Evolutionary conservation across 2,113 vertebrate species (phyloP), one percentile per base, ranked within the genome.

Genomic region (Cyrtonyx montezumae): DNA sequence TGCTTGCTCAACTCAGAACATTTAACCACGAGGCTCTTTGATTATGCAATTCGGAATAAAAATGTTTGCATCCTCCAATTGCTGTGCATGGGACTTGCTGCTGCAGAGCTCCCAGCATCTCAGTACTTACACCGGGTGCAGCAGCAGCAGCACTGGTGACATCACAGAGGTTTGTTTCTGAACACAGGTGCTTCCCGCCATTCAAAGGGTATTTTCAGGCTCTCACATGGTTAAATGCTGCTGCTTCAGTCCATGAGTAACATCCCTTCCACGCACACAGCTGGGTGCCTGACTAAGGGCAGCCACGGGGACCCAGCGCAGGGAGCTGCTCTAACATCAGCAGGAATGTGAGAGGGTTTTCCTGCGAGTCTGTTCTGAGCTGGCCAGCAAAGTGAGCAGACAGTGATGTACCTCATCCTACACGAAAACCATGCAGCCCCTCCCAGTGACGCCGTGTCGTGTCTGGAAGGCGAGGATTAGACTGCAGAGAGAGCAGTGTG

Each of bases 151-250:
- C 0, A 30, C 3, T 43, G 15, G 2, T 42, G 19, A 40, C 75
- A 62, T 53, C 93, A 34, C 6, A 8, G 6, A 36, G 78, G 32
- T 63, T 32, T 53, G 43, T 1, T 8, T 66, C 49, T 46, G 59
- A 62, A 77, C 32, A 26, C 91, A 88, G 91, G 84, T 87, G 78
- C 75, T 95, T 94, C 88, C 94, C 92, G 74, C 65, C 79, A 46
- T 45, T 87, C 67, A 8, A 48, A 84, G 32, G 22, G 7, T 25
- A 40, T 23, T 87, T 74, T 56, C 90, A 45, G 0, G 61, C 71
- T 91, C 83, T 40, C 67, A 51, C 32, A 34, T 21, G 66, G 13
- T 70, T 28, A 59, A 69, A 34, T 0, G 20, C 14, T 90, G 28
- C 95, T 34, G 6, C 67, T 84, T 18, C 1, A 13, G 34, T 22